A percentile compares a stretch with the other conserved stretches of the same genome.
Conservation (phyloP, 2,888 invertebrate genomes). For the Oligia latruncula region DNA sequence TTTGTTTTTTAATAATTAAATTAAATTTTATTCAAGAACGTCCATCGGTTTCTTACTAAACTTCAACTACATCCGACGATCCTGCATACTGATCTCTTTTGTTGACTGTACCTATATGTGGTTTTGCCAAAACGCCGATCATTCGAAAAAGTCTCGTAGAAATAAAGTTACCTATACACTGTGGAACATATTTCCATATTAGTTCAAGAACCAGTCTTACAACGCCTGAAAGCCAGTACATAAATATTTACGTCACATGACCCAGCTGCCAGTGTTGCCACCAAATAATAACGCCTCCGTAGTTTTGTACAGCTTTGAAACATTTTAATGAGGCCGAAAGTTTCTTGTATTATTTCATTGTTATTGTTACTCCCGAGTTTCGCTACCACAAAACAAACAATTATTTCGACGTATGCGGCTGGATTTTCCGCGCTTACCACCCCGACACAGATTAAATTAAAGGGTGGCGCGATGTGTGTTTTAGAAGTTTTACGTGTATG, state of each 20-base stretch:
- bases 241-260: conserved; percentile 36
- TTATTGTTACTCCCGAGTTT: conserved; percentile 42
- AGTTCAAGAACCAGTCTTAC: background rate
- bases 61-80: too few species aligned
- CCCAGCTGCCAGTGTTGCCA: conserved; percentile 30
- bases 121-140: too few species aligned
- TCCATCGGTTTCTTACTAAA: too few species aligned
- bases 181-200: conserved; percentile 1
- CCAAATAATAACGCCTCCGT: conserved; percentile 43
- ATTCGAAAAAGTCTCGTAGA: background rate
- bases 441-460: conserved; percentile 29
- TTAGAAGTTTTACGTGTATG: conserved; percentile 5
- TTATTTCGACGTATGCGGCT: conserved; percentile 36
- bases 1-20: too few species aligned
- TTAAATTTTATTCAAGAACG: too few species aligned
- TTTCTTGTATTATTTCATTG: conserved; percentile 58
- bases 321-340: conserved; percentile 63
- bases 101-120: too few species aligned
- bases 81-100: too few species aligned
- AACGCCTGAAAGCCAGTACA: conserved; percentile 13
- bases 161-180: background rate
- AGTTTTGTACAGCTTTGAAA: conserved; percentile 53
- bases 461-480: conserved; percentile 19
- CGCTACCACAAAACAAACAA: conserved; percentile 39
- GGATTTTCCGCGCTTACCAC: conserved; percentile 29